phyloP scores from a whole-genome alignment of 2,113 vertebrate genomes.

The Sminthopsis crassicaudata region DNA sequence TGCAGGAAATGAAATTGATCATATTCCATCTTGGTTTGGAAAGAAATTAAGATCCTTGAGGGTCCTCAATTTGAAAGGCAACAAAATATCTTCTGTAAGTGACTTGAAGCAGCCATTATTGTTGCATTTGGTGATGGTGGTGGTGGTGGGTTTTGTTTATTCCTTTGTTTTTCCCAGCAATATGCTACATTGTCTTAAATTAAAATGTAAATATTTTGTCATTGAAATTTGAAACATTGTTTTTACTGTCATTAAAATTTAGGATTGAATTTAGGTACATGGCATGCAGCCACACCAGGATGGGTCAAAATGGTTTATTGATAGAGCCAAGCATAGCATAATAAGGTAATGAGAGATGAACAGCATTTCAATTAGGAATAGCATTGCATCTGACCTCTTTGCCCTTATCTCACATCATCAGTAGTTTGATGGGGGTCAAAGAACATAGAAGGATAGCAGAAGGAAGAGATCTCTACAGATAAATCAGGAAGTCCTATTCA shows the following conservation, averaged over 20 bases:
- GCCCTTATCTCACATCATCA: not conserved
- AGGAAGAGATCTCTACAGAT: not conserved
- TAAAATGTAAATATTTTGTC: not conserved
- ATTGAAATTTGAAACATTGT: not conserved
- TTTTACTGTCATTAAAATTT: not conserved
- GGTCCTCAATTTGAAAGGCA: constrained; percentile 85
- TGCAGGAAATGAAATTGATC: constrained; percentile 89
- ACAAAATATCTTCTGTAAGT: constrained; percentile 90
- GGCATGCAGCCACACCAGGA: not conserved
- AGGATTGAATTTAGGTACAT: not conserved
- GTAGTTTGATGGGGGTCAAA: not conserved
- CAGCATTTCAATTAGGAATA: not conserved
- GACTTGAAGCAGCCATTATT: not conserved
- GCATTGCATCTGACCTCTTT: not conserved
- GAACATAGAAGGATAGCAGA: not conserved
- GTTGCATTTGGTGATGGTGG: not conserved
- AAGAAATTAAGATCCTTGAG: constrained; percentile 88
- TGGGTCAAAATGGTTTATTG: not conserved
- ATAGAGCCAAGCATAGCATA: not conserved
- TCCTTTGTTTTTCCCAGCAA: no score
- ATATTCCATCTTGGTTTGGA: constrained; percentile 89
- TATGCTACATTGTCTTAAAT: not conserved
- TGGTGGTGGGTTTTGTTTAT: not conserved
- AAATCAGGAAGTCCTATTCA: not conserved
- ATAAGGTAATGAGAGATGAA: no score